These are phyloP conservation scores for Agapostemon virescens DNA, from an alignment of 2,888 invertebrate species.

Conservation along the genomic window DNA sequence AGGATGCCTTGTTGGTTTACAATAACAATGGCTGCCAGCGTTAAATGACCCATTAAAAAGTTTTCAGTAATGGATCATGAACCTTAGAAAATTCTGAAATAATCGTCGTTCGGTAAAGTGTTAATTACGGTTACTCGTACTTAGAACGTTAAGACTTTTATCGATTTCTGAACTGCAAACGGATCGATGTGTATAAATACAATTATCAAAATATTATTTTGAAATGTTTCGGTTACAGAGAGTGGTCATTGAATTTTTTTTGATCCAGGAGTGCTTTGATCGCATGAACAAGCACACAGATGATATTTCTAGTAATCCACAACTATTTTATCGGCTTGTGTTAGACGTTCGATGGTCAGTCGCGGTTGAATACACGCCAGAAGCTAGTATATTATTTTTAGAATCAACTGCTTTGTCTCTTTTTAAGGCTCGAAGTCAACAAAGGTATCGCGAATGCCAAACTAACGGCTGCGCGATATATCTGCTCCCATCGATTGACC, in stretches of 20 bases:
- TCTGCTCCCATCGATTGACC: background rate
- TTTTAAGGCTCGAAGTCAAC: constrained; percentile 36
- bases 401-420: constrained; percentile 28
- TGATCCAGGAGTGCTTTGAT: background rate
- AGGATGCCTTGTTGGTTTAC: too few relatives aligned
- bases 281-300: too few relatives aligned
- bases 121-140: too few relatives aligned
- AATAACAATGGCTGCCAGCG: too few relatives aligned
- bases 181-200: too few relatives aligned
- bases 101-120: too few relatives aligned
- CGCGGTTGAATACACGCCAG: constrained; percentile 53
- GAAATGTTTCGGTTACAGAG: background rate
- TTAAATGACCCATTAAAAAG: too few relatives aligned
- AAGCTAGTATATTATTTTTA: constrained; percentile 57
- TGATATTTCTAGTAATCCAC: constrained; percentile 27
- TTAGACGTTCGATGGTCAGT: constrained; percentile 5
- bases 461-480: background rate
- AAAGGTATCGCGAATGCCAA: constrained; percentile 17
- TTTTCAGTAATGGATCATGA: too few relatives aligned
- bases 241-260: background rate
- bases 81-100: too few relatives aligned
- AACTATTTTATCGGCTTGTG: constrained; percentile 27
- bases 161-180: too few relatives aligned
- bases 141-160: too few relatives aligned
- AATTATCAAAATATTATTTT: background rate